Conservation (phyloP, 1,140 invertebrate species). For the Luehdorfia chinensis region DNA sequence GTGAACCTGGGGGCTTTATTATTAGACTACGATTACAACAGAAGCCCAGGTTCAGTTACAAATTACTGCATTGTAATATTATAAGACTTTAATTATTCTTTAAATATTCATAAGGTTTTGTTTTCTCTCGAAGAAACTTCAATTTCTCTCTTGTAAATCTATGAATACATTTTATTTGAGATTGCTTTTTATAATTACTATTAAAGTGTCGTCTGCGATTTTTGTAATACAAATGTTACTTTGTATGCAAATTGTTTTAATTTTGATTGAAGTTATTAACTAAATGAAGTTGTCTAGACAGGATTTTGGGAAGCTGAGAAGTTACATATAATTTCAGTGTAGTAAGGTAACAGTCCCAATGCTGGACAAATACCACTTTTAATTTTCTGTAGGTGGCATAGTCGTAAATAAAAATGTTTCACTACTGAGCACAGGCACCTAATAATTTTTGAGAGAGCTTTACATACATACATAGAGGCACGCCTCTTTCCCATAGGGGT, state of each 20-base stretch:
- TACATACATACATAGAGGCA: too few species aligned
- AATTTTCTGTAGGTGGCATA: too few species aligned
- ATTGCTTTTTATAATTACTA: slow-evolving; percentile 7
- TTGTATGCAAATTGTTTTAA: neutral
- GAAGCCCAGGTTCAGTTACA: too few species aligned
- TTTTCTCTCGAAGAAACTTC: slow-evolving; percentile 14
- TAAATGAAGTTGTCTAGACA: neutral
- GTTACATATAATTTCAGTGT: neutral
- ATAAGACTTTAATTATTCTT: slow-evolving; percentile 4
- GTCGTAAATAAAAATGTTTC: too few species aligned
- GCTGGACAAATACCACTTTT: too few species aligned
- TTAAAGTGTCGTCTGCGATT: neutral
- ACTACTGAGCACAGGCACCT: too few species aligned
- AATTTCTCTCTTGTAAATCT: neutral
- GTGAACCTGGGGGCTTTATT: too few species aligned
- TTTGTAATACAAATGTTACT: neutral
- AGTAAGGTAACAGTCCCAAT: too few species aligned
- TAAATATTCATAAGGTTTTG: slow-evolving; percentile 13
- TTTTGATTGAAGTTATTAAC: neutral
- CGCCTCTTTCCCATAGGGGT: too few species aligned
- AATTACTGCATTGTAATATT: neutral
- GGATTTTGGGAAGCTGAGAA: neutral
- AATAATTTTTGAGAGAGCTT: too few species aligned
- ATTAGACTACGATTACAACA: too few species aligned
- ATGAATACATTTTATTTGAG: slow-evolving; percentile 11